Evolutionary conservation across 2,888 invertebrate species (phyloP), one percentile per base, ranked within the genome.

Genomic region (Kryphioiulus occultus): DNA sequence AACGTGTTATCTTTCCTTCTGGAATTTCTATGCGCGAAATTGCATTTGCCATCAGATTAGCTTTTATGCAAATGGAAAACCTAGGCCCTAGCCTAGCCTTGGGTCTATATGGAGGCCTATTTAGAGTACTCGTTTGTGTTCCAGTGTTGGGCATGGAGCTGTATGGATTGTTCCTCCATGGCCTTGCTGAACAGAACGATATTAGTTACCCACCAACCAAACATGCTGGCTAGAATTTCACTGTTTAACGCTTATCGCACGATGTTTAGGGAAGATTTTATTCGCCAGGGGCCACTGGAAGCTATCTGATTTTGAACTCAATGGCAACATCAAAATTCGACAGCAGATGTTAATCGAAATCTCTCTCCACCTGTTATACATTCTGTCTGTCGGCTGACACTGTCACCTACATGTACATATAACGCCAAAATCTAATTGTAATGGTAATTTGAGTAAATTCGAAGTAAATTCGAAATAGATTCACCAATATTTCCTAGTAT

Each of bases 1-100:
- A 68, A 68, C 68, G 68, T 26, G 68, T 68, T 68, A 68, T 68
- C 68, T 68, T 68, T 68, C 68, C 68, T 68, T 68, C 68, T 68
- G 68, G 68, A 68, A 68, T 68, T 68, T 68, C 26, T 68, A 68
- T 26, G 68, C 22, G 22, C 68, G 26, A 68, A 68, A 68, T 68
- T 68, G 68, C 68, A 68, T 68, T 68, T 22, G 68, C 68, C 68
- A 68, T 68, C 68, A 26, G 68, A 68, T 68, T 68, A 68, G 68
- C 68, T 68, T 68, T 68, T 68, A 68, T 68, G 68, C 68, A 68
- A 68, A 68, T 68, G 68, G 68, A 26, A 9, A 39, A 26, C 22
- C 68, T 7, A 68, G 68, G 68, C 68, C 68, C 68, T 68, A 26
- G 7, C 68, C 26, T 68, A 5, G 7, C 39, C n/a, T 59, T 59